Percentiles rank a stretch among this genome's conserved stretches.
phyloP scores from a whole-genome alignment of 92 coral and sea anemone genomes.

The Meandrina meandrites region DNA sequence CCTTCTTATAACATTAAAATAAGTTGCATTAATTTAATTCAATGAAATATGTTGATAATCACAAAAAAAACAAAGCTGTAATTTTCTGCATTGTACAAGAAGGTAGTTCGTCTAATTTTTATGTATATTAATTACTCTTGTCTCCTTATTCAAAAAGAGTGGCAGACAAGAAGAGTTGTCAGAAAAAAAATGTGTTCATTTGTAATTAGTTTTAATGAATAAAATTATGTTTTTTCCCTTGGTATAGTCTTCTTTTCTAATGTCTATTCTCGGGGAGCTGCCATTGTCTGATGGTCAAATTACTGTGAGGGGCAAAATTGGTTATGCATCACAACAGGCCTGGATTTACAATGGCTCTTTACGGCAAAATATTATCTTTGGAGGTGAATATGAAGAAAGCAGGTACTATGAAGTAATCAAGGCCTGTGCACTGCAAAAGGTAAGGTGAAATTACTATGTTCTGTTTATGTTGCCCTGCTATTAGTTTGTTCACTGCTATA shows the following conservation, averaged over 20 bases:
- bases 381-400: slow-evolving; percentile 72
- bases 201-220: neutral
- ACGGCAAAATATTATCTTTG: slow-evolving; percentile 82
- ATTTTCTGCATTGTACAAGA: no score
- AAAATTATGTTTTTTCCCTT: neutral
- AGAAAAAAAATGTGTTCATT: neutral
- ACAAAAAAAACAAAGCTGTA: no score
- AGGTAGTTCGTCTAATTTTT: no score
- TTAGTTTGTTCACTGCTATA: no score
- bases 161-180: neutral
- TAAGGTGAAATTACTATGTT: neutral
- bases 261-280: slow-evolving; percentile 82
- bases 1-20: no score
- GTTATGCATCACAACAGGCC: slow-evolving; percentile 88
- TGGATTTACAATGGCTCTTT: slow-evolving; percentile 88
- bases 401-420: slow-evolving; percentile 77
- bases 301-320: slow-evolving; percentile 72
- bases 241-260: slow-evolving; percentile 69
- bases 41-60: no score
- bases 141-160: no score
- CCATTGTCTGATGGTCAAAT: slow-evolving; percentile 71
- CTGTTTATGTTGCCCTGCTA: neutral
- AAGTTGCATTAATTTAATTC: no score
- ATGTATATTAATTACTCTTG: no score
- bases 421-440: slow-evolving; percentile 70